phyloP scores from a whole-genome alignment of 2,113 vertebrate species.

The Prochilodus magdalenae region DNA sequence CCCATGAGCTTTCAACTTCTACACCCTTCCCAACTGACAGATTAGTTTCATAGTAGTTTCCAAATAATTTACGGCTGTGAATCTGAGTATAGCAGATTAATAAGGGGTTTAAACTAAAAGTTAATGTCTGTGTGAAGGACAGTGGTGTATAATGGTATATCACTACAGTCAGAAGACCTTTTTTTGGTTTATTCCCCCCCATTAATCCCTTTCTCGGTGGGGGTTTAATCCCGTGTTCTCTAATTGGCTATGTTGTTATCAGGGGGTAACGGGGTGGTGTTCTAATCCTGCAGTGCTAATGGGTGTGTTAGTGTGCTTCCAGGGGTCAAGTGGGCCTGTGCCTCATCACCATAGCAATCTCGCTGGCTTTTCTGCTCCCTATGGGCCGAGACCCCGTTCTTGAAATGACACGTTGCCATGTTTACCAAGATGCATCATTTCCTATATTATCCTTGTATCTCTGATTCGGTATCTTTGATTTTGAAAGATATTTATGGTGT shows the following conservation, averaged over 20 bases:
- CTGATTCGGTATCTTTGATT: too few relatives aligned
- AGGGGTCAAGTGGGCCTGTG: conserved; percentile 68
- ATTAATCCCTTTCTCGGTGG: conserved; percentile 40
- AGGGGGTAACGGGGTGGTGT: conserved; percentile 53
- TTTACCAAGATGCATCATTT: not conserved
- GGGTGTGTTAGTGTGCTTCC: conserved; percentile 66
- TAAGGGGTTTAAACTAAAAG: conserved; percentile 3
- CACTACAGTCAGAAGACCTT: not conserved
- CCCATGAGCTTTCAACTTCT: too few relatives aligned
- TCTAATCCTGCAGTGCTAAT: conserved; percentile 69
- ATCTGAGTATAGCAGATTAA: not conserved
- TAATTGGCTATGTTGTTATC: conserved; percentile 61
- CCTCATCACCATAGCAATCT: conserved; percentile 36
- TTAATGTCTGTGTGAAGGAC: not conserved
- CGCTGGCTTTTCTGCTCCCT: conserved; percentile 53
- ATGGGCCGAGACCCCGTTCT: not conserved
- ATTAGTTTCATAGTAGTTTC: not conserved
- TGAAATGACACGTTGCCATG: not conserved
- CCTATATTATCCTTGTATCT: not conserved
- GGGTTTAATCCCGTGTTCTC: conserved; percentile 58
- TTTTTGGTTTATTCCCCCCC: conserved; percentile 5
- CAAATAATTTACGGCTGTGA: conserved; percentile 12
- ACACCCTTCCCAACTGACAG: too few relatives aligned
- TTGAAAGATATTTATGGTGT: not conserved
- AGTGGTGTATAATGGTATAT: not conserved